Base-by-base conservation (phyloP, 2,797 vertebrate species). In the Trachurus trachurus region DNA sequence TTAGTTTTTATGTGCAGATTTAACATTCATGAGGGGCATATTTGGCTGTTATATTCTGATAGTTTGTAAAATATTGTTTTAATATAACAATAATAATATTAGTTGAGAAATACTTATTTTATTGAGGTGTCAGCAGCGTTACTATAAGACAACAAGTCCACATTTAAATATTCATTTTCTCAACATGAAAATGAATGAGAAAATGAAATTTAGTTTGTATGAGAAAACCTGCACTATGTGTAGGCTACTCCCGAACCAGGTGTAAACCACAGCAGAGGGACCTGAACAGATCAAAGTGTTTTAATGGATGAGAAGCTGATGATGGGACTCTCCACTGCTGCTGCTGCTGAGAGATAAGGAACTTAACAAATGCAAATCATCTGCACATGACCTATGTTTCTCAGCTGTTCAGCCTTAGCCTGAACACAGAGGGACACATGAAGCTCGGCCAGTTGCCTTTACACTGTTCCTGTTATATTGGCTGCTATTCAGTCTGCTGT, bases 401-500 rank as follows among this genome's bases (percentile, higher is more conserved):
- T 64, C n/a, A 39, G 59, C 45, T 21, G 10, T 58, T 82, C 61
- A 63, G 31, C 61, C 13, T 40, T 9, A n/a, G 45, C 26, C 16
- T 59, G 59, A 71, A 61, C 47, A 49, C 10, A 39, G 29, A 75
- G 50, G 56, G 37, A 62, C 34, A 57, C 60, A 50, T 34, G 64
- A 15, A 21, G 72, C 61, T 62, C 11, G 2, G 37, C 69, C 54
- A n/a, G 66, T 75, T 75, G 10, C 59, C 45, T 65, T 65, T 26
- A 16, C 50, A 49, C 49, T 44, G 40, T 66, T 71, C 26, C 37
- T 75, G 60, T 83, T 82, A 65, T 89, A 81, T 72, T 79, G 78
- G 21, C 61, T n/a, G 67, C 47, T 77, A 34, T 66, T 69, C 61
- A 66, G 44, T 69, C 62, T 83, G 83, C 85, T 85, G 77, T 80